Evolutionary conservation across 2,797 vertebrate genomes (phyloP).

Genomic region (Meriones psammophilus): DNA sequence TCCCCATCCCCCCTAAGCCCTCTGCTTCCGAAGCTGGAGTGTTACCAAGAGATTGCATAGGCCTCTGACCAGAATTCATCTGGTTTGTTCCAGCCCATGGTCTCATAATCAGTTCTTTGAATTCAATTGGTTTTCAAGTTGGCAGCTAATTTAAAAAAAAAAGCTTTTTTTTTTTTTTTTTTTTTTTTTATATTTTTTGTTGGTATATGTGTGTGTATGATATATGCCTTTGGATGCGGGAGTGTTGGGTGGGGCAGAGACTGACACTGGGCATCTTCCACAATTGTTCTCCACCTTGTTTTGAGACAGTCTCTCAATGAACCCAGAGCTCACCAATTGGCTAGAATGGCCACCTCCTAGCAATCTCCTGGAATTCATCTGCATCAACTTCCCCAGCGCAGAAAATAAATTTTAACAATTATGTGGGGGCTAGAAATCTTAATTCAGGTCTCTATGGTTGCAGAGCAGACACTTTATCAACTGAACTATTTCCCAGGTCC

Average conservation of each 20-base stretch:
- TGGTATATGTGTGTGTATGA: neutral
- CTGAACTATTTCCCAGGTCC: neutral
- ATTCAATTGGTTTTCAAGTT: constrained; percentile 33
- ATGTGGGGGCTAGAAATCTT: neutral
- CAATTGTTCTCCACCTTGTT: neutral
- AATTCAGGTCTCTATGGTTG: neutral
- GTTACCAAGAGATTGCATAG: neutral
- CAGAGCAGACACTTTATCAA: neutral
- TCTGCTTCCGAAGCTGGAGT: neutral
- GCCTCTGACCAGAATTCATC: constrained; percentile 5
- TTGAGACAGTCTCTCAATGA: neutral
- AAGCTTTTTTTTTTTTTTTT: neutral
- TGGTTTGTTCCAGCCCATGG: neutral
- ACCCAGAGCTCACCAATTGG: neutral
- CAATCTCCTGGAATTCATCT: neutral
- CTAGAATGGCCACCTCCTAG: neutral
- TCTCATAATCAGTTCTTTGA: constrained; percentile 46
- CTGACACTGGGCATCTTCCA: neutral
- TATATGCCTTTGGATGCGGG: neutral
- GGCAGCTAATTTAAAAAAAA: constrained; percentile 8
- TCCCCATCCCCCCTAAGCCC: neutral
- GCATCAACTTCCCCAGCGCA: neutral
- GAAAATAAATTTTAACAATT: neutral
- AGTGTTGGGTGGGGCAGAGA: neutral
- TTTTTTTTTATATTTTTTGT: neutral